Percentiles rank a stretch among this genome's conserved stretches.
These are phyloP conservation scores for Odobenus rosmarus DNA, from an alignment of 2,113 vertebrate genomes.

Conservation along the genomic window DNA sequence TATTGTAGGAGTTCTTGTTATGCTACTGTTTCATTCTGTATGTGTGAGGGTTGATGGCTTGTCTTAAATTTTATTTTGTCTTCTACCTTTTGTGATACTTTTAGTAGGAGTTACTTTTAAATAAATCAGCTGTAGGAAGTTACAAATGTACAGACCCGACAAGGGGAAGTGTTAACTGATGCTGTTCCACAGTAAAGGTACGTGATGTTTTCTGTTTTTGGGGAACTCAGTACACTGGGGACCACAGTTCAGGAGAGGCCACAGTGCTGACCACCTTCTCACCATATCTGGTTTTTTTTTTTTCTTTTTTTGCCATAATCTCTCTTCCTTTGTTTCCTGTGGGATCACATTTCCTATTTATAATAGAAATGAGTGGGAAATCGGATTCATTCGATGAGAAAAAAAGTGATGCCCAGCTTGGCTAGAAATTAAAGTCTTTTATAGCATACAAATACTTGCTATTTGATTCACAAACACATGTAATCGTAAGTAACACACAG, in stretches of 20 bases:
- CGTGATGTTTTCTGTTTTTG: background rate
- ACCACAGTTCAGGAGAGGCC: background rate
- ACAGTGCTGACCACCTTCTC: background rate
- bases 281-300: background rate
- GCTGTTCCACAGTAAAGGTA: background rate
- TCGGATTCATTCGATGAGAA: background rate
- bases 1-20: background rate
- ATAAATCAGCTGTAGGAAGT: background rate
- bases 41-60: background rate
- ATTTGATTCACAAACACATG: background rate
- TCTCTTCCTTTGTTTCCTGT: background rate
- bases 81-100: background rate
- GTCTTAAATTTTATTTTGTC: background rate
- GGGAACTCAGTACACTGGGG: background rate
- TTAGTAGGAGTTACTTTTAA: background rate
- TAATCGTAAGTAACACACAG: background rate
- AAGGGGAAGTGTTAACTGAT: background rate
- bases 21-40: background rate
- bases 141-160: background rate
- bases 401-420: background rate
- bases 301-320: background rate
- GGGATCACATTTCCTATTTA: background rate
- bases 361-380: background rate
- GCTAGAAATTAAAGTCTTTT: background rate
- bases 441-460: background rate